phyloP scores from a whole-genome alignment of 2,888 invertebrate genomes.

The Lumbricus terrestris region DNA sequence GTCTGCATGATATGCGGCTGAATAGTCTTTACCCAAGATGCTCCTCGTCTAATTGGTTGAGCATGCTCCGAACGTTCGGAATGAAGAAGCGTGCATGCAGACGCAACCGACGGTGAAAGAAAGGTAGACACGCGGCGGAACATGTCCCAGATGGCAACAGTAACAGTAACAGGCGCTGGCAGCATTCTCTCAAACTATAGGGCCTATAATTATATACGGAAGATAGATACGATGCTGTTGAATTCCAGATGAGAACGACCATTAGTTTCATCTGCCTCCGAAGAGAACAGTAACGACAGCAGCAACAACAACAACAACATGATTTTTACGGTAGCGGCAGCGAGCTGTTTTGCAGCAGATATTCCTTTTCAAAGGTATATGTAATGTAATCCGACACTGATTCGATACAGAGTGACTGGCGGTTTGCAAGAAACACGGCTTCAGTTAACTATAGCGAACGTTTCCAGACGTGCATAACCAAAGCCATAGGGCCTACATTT shows the following conservation, averaged over 20 bases:
- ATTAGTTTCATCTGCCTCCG: background rate
- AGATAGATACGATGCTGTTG: background rate
- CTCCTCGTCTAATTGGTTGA: background rate
- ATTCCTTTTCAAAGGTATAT: background rate
- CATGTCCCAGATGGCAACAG: constrained; percentile 3
- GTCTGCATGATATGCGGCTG: background rate
- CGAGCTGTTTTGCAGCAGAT: background rate
- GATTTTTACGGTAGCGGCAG: no score
- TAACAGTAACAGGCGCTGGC: background rate
- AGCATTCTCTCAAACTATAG: no score
- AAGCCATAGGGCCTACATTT: no score
- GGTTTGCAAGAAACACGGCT: background rate
- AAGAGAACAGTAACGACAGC: background rate
- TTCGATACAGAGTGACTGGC: background rate
- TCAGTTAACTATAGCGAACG: background rate
- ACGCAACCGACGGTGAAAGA: background rate
- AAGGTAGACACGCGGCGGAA: background rate
- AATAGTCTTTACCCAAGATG: background rate
- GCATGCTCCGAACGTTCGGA: background rate
- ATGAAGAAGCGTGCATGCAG: background rate
- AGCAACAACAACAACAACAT: no score
- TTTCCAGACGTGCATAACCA: no score
- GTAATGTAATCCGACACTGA: background rate
- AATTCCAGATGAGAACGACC: background rate
- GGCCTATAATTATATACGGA: background rate